Base-by-base conservation (phyloP, 2,797 vertebrate genomes). In the Acrossocheilus fasciatus region DNA sequence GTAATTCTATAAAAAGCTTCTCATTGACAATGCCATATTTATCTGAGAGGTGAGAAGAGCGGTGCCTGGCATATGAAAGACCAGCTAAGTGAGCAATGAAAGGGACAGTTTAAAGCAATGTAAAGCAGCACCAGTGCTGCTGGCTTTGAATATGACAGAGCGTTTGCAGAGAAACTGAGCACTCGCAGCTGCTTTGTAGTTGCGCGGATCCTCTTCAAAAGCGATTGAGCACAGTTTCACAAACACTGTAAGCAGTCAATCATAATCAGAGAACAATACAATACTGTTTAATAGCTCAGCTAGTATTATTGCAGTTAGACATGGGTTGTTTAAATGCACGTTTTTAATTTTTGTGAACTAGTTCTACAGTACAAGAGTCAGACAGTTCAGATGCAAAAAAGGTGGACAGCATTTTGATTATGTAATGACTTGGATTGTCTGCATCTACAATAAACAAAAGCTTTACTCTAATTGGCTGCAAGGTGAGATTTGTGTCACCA, bases 221-320 rank as follows among this genome's bases (percentile, higher is more conserved):
- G n/a, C 4, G 26, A 72, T 76, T 79, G 41, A 86, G 75, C 34
- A 4, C n/a, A 59, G 82, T 82, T 78, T 82, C 82, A 64, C 23
- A 30, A 83, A 62, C 57, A 74, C 64, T 20, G 39, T 47, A 59
- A 86, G 79, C 80, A 80, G 83, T 83, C 80, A 83, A 96, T 96
- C 95, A 95, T 95, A 94, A 94, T 94, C 91, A 91, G 93, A 95
- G 92, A 93, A 92, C 92, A 95, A 95, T 96, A 95, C 95, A 94
- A 91, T 92, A 92, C 90, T 91, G 93, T 92, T 92, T 94, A 94
- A 94, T 93, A 94, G 93, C 93, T 95, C 91, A 92, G 92, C 92
- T 90, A 54, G 82, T 77, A 18, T 30, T 10, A 34, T 39, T 62
- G 50, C 70, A 81, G 45, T 70, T 45, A 88, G 50, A 39, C 15